Conservation (phyloP, 2,888 invertebrate species). For the Drosophila emarginata region DNA sequence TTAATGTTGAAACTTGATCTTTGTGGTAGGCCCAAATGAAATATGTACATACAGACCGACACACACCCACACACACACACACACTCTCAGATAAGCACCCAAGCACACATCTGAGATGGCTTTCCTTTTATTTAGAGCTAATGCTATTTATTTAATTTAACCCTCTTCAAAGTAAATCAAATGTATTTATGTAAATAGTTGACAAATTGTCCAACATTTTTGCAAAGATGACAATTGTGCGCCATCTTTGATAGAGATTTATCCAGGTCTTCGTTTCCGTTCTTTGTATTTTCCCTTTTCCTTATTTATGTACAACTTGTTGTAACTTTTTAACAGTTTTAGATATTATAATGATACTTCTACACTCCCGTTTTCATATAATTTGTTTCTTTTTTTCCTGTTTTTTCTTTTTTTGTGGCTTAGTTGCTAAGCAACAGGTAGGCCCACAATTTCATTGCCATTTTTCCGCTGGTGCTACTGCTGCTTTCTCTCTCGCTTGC, state of each 20-base stretch:
- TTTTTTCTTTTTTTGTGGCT: slow-evolving; percentile 21
- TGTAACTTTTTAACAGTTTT: not conserved
- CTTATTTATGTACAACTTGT: slow-evolving; percentile 1
- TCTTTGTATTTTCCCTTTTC: not conserved
- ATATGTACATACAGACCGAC: too few species aligned
- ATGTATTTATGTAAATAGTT: slow-evolving; percentile 6
- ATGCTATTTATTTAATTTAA: slow-evolving; percentile 44
- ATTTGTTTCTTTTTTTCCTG: not conserved
- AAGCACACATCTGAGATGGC: not conserved
- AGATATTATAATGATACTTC: not conserved
- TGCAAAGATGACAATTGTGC: not conserved
- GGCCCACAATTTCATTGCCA: slow-evolving; percentile 52
- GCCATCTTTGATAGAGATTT: not conserved
- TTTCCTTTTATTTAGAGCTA: not conserved
- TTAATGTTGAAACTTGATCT: not conserved
- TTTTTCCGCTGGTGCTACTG: slow-evolving; percentile 14
- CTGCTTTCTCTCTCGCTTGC: not conserved
- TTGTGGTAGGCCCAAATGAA: not conserved
- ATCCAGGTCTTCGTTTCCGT: not conserved
- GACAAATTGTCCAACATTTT: slow-evolving; percentile 3
- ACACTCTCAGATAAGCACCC: too few species aligned
- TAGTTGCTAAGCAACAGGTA: slow-evolving; percentile 80
- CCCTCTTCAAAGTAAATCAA: slow-evolving; percentile 37
- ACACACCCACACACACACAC: not conserved
- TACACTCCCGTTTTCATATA: not conserved